phyloP scores from a whole-genome alignment of 1,140 invertebrate genomes.

The Armadillidium nasatum region DNA sequence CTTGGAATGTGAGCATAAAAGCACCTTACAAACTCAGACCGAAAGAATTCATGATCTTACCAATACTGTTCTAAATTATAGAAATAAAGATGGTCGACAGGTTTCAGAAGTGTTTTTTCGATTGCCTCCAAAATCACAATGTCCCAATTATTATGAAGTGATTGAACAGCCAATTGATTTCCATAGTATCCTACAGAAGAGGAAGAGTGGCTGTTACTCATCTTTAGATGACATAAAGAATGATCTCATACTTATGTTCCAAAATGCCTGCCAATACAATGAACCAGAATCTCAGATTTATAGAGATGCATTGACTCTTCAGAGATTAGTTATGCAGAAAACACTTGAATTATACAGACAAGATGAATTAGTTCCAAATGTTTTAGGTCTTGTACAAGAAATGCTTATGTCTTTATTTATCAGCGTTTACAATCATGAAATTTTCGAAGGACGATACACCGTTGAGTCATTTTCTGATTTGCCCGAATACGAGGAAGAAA shows the following conservation, averaged over 20 bases:
- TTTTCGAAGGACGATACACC: constrained; percentile 84
- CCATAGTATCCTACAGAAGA: constrained; percentile 85
- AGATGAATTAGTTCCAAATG: constrained; percentile 62
- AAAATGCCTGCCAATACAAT: constrained; percentile 99
- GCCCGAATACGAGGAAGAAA: constrained; percentile 63
- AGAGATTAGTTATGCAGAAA: constrained; percentile 68
- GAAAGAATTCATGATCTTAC: constrained; percentile 22
- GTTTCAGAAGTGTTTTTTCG: constrained; percentile 92
- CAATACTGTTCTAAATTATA: constrained; percentile 31
- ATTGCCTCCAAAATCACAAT: constrained; percentile 53
- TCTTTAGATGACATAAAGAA: constrained; percentile 82
- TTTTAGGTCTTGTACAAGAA: constrained; percentile 80
- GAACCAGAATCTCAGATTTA: constrained; percentile 98
- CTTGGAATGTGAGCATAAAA: too few relatives aligned
- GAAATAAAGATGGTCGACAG: constrained; percentile 64
- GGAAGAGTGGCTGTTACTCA: constrained; percentile 72
- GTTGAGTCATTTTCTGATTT: constrained; percentile 93
- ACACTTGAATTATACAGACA: constrained; percentile 33
- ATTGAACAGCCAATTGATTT: constrained; percentile 97
- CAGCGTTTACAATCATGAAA: constrained; percentile 89
- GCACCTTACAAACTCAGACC: too few relatives aligned
- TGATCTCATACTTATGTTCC: constrained; percentile 96
- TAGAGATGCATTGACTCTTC: constrained; percentile 91
- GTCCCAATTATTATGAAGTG: constrained; percentile 57
- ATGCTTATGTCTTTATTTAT: constrained; percentile 88